phyloP scores from a whole-genome alignment of 2,888 invertebrate genomes.

The Hypercompe scribonia region DNA sequence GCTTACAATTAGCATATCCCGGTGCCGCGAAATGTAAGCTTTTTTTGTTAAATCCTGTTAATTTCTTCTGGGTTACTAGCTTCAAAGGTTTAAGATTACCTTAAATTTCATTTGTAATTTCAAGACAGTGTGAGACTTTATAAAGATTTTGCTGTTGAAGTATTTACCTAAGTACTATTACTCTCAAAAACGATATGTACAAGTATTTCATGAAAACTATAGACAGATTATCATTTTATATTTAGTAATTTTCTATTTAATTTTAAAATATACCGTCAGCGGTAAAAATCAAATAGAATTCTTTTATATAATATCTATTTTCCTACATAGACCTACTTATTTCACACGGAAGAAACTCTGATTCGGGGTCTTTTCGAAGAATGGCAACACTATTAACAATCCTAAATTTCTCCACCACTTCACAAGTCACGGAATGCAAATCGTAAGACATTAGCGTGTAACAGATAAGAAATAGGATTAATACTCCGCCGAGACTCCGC shows the following conservation, averaged over 20 bases:
- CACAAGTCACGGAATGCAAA: conserved; percentile 77
- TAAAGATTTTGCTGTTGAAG: neutral
- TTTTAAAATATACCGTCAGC: too few relatives aligned
- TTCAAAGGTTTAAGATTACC: conserved; percentile 13
- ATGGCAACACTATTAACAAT: conserved; percentile 41
- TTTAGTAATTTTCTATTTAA: too few relatives aligned
- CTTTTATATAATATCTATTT: too few relatives aligned
- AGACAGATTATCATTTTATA: too few relatives aligned
- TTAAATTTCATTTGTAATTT: too few relatives aligned
- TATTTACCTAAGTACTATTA: neutral
- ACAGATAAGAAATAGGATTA: conserved; percentile 84
- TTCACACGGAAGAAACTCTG: neutral
- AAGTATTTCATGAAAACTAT: too few relatives aligned
- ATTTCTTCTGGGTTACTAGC: conserved; percentile 63
- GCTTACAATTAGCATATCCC: conserved; percentile 71
- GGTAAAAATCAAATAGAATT: too few relatives aligned
- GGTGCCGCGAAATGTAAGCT: conserved; percentile 68
- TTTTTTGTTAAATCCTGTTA: conserved; percentile 75
- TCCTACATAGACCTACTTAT: neutral
- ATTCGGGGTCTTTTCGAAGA: conserved; percentile 11
- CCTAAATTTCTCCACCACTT: conserved; percentile 62
- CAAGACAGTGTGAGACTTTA: neutral
- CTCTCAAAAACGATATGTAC: too few relatives aligned
- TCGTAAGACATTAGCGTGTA: conserved; percentile 80
- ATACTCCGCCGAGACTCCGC: conserved; percentile 63